Percentiles rank a stretch among this genome's conserved stretches.
Conservation (phyloP, 1,140 invertebrate species). For the Drosophila hydei region DNA sequence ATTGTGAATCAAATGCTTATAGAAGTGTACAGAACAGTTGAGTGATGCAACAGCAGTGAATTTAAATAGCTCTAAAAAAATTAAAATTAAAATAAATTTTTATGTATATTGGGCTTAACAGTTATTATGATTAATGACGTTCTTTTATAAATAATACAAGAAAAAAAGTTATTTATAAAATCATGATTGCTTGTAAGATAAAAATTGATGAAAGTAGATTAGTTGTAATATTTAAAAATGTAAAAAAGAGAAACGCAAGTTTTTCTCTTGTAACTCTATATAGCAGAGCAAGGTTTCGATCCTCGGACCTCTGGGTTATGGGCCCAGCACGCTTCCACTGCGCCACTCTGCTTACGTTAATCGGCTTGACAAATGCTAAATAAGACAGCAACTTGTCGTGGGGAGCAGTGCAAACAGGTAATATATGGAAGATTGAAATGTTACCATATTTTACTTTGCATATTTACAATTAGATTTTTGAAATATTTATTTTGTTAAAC, state of each 20-base stretch:
- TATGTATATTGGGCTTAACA: too few species aligned
- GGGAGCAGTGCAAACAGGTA: slow-evolving; percentile 1
- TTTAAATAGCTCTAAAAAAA: neutral
- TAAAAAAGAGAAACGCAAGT: neutral
- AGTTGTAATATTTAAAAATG: slow-evolving; percentile 1
- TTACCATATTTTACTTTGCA: slow-evolving; percentile 14
- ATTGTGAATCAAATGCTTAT: too few species aligned
- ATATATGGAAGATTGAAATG: neutral
- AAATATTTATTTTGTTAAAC: slow-evolving; percentile 27
- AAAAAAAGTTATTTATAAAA: too few species aligned
- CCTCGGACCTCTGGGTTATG: slow-evolving; percentile 99
- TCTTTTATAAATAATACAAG: too few species aligned
- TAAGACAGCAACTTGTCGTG: neutral
- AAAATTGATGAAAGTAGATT: neutral
- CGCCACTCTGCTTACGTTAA: slow-evolving; percentile 93
- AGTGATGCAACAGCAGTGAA: neutral
- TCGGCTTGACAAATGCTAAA: neutral
- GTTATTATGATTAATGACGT: too few species aligned
- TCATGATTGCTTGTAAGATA: neutral
- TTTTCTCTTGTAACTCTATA: neutral
- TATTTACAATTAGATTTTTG: slow-evolving; percentile 6
- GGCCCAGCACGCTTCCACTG: slow-evolving; percentile 99
- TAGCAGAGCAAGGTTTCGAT: slow-evolving; percentile 97
- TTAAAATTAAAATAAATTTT: neutral
- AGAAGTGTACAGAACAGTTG: too few species aligned